A percentile compares a stretch with the other conserved stretches of the same genome.
Evolutionary conservation across 2,797 vertebrate species (phyloP).

Genomic region (Emys orbicularis): DNA sequence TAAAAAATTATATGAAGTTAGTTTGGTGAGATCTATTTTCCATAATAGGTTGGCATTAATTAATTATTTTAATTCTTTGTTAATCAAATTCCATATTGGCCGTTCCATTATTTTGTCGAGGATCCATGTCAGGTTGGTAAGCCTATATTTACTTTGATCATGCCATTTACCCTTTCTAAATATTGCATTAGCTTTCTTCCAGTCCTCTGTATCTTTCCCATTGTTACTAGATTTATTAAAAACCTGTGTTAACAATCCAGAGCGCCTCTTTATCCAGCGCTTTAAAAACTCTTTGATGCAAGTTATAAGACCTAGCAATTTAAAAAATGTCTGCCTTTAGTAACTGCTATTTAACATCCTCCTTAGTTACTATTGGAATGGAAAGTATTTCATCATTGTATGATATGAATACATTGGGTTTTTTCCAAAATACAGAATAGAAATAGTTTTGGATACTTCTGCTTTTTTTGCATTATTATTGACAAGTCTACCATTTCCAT

Average conservation of each 20-base stretch:
- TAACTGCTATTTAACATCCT: conserved; percentile 61
- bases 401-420: conserved; percentile 47
- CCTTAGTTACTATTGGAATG: conserved; percentile 57
- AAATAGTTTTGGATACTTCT: conserved; percentile 57
- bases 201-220: conserved; percentile 66
- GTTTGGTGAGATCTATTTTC: conserved; percentile 33
- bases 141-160: conserved; percentile 70
- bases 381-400: conserved; percentile 68
- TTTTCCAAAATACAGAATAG: conserved; percentile 30
- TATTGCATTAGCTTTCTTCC: conserved; percentile 66
- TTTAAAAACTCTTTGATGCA: conserved; percentile 70
- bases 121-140: conserved; percentile 71
- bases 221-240: conserved; percentile 64
- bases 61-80: conserved; percentile 50
- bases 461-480: conserved; percentile 33
- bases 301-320: conserved; percentile 63
- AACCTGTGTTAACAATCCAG: conserved; percentile 74
- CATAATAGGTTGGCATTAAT: neutral
- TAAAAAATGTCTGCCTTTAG: conserved; percentile 66
- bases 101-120: conserved; percentile 68
- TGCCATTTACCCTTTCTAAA: conserved; percentile 72
- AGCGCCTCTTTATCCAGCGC: conserved; percentile 48
- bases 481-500: conserved; percentile 23
- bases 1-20: conserved; percentile 39
- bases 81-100: conserved; percentile 53